Evolutionary conservation across 2,888 invertebrate genomes (phyloP).

Genomic region (Shargacucullia verbasci): DNA sequence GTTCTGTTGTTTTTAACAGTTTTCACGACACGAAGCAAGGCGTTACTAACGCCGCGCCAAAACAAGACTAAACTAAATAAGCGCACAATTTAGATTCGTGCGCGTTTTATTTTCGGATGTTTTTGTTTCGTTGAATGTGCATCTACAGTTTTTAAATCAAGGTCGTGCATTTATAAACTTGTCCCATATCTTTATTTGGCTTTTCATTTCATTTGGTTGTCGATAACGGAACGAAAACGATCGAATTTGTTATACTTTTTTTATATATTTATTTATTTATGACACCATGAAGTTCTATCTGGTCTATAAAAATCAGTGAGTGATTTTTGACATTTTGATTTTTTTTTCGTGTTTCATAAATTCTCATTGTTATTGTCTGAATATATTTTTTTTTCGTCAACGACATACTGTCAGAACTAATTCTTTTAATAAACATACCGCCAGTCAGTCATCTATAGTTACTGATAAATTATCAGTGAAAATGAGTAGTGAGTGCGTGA

Average conservation of each 20-base stretch:
- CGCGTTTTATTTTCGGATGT: no score
- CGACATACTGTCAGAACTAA: no score
- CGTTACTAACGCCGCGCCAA: no score
- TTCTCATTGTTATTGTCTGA: no score
- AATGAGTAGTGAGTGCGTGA: slow-evolving; percentile 68
- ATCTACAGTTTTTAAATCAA: background rate
- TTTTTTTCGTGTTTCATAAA: background rate
- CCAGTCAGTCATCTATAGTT: background rate
- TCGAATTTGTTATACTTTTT: slow-evolving; percentile 49
- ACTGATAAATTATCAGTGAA: background rate
- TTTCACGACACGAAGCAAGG: no score
- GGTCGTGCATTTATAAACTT: slow-evolving; percentile 17
- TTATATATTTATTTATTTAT: slow-evolving; percentile 42
- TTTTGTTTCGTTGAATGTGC: no score
- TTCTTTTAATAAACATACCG: no score
- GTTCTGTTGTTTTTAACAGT: no score
- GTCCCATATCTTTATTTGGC: slow-evolving; percentile 39
- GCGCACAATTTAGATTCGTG: no score
- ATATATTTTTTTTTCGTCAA: no score
- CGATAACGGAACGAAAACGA: slow-evolving; percentile 60
- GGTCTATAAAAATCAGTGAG: slow-evolving; percentile 82
- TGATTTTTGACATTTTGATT: slow-evolving; percentile 47
- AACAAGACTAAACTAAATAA: no score
- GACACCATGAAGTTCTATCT: slow-evolving; percentile 76
- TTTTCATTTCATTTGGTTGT: slow-evolving; percentile 60